phyloP scores from a whole-genome alignment of 2,113 vertebrate genomes.

The Mixornis gularis region DNA sequence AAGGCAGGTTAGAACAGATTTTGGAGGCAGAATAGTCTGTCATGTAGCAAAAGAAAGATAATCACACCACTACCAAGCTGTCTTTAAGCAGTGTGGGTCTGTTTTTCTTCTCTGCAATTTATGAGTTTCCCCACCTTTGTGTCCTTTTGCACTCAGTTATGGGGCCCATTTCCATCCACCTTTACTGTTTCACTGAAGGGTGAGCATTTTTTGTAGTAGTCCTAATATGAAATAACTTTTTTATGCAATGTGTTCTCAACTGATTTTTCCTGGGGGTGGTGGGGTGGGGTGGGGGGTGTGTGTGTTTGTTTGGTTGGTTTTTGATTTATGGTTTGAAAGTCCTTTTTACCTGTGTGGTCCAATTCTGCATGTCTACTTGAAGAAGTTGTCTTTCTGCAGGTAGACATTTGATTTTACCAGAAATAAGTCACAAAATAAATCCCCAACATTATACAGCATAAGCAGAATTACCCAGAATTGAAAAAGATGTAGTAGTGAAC shows the following conservation, averaged over 20 bases:
- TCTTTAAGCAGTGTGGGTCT: not conserved
- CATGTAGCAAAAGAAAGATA: not conserved
- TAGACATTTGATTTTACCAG: not conserved
- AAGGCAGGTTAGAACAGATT: not conserved
- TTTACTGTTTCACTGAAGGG: not conserved
- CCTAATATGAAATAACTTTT: not conserved
- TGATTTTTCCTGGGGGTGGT: not conserved
- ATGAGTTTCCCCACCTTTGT: not conserved
- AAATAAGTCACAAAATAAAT: not conserved
- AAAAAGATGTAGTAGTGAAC: not conserved
- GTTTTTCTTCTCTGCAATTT: not conserved
- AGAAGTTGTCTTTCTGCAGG: not conserved
- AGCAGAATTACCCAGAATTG: not conserved
- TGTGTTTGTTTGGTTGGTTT: not conserved
- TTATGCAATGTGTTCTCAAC: not conserved
- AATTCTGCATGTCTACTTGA: not conserved
- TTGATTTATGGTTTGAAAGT: not conserved
- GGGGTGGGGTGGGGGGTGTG: fast-evolving
- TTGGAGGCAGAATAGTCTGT: not conserved
- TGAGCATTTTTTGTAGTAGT: not conserved
- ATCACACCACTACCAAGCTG: fast-evolving
- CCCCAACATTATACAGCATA: not conserved
- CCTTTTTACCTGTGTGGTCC: not conserved
- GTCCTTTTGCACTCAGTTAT: not conserved
- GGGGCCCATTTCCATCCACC: not conserved